Evolutionary conservation across 2,113 vertebrate species (phyloP).

Genomic region (Sarotherodon lohbergeri): DNA sequence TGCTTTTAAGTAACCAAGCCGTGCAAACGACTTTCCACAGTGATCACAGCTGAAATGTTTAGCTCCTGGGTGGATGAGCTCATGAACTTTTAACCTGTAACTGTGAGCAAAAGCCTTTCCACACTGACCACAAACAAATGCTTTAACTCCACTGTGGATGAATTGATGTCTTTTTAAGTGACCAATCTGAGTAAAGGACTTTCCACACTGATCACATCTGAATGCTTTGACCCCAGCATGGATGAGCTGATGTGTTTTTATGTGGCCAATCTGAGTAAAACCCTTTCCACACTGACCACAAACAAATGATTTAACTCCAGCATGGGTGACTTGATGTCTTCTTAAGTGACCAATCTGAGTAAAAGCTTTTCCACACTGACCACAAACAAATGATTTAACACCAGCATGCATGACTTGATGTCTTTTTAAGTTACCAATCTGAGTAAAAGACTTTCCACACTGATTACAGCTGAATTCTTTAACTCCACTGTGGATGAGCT

Average conservation of each 20-base stretch:
- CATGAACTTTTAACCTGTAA: accelerated
- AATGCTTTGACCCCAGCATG: too few relatives aligned
- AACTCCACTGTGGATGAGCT: accelerated
- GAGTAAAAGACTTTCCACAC: too few relatives aligned
- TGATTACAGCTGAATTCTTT: too few relatives aligned
- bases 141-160: accelerated
- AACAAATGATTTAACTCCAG: accelerated
- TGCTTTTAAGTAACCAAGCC: neutral
- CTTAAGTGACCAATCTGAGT: accelerated
- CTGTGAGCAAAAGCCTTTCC: neutral
- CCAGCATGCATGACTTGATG: too few relatives aligned
- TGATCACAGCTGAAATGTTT: neutral
- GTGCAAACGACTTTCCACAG: neutral
- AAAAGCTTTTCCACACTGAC: too few relatives aligned
- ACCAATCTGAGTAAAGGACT: accelerated
- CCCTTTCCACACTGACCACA: accelerated
- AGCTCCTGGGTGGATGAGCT: neutral
- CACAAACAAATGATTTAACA: too few relatives aligned
- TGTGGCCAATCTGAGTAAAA: too few relatives aligned
- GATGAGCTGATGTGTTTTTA: accelerated
- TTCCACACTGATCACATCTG: too few relatives aligned
- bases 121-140: neutral
- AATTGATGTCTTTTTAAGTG: accelerated
- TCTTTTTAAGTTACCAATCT: too few relatives aligned
- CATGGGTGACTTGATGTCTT: accelerated